Evolutionary conservation across 2,113 vertebrate genomes (phyloP).

Genomic region (Hemicordylus capensis): DNA sequence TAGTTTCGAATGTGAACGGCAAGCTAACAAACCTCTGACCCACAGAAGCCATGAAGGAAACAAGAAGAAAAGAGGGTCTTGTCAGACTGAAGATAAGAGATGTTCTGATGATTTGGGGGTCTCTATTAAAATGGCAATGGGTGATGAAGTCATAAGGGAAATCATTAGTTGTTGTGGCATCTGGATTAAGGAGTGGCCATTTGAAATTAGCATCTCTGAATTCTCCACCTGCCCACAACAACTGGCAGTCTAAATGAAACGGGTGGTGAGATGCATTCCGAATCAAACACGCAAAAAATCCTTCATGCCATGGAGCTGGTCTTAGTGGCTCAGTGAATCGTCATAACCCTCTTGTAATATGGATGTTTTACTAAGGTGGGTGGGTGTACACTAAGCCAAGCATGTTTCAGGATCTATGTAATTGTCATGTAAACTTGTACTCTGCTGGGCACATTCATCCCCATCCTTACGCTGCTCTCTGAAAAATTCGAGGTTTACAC

Average conservation of each 20-base stretch:
- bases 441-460: background rate
- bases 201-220: background rate
- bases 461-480: background rate
- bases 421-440: background rate
- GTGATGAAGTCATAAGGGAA: background rate
- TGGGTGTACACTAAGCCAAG: background rate
- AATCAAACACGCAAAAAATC: too few species aligned
- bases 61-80: background rate
- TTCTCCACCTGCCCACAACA: background rate
- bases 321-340: background rate
- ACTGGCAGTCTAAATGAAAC: background rate
- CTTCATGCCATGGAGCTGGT: background rate
- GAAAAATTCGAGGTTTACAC: background rate
- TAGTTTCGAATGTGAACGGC: background rate
- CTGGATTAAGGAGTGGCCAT: background rate
- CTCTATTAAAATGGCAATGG: background rate
- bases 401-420: background rate
- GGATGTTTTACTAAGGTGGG: background rate
- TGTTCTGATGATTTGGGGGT: too few species aligned
- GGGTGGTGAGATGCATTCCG: background rate
- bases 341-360: background rate
- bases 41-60: background rate
- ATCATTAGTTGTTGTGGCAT: background rate
- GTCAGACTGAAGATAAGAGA: background rate
- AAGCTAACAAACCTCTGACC: background rate